Conservation (phyloP, 1,140 invertebrate genomes). For the Lepidurus couesii region DNA sequence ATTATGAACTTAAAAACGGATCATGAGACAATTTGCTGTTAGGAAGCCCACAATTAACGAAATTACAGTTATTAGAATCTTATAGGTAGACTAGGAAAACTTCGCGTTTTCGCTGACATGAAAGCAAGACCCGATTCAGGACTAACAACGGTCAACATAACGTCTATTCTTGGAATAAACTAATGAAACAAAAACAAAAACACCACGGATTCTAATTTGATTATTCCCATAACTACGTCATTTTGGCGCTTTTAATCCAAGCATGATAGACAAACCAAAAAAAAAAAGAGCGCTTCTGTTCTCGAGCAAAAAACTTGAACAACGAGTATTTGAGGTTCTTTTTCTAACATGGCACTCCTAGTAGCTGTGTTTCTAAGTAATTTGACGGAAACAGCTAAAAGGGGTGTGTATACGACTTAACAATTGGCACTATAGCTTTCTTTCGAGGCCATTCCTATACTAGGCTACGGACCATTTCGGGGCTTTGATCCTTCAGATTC, state of each 20-base stretch:
- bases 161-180: conserved; percentile 14
- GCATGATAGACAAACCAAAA: too few species aligned
- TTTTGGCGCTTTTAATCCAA: not conserved
- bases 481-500: not conserved
- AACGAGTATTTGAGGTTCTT: too few species aligned
- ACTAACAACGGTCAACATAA: not conserved
- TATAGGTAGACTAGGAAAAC: too few species aligned
- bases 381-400: conserved; percentile 2
- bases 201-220: not conserved
- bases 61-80: too few species aligned
- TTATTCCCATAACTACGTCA: not conserved
- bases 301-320: too few species aligned
- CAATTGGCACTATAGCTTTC: conserved; percentile 15
- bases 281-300: too few species aligned
- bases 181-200: not conserved
- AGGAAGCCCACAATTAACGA: too few species aligned
- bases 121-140: too few species aligned
- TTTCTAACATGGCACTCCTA: too few species aligned
- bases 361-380: not conserved
- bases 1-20: too few species aligned
- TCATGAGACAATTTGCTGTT: too few species aligned
- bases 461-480: not conserved
- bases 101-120: too few species aligned
- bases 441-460: not conserved
- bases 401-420: not conserved